Conservation (phyloP, 2,113 vertebrate species). For the Apteryx mantelli region DNA sequence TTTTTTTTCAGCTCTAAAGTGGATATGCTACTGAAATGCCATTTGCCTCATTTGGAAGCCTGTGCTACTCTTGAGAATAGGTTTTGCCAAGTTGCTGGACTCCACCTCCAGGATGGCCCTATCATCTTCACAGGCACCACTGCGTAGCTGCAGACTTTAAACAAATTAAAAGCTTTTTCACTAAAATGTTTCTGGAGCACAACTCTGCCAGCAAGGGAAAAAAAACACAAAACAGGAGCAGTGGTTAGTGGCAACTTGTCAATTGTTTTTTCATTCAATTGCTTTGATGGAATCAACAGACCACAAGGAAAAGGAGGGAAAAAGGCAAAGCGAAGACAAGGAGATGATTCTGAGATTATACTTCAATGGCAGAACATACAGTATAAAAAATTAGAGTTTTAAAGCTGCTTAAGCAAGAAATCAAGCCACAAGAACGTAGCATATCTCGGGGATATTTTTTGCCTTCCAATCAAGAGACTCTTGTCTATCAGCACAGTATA, state of each 20-base stretch:
- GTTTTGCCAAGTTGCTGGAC: slow-evolving; percentile 64
- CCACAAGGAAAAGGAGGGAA: background rate
- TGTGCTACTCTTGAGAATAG: slow-evolving; percentile 40
- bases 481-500: background rate
- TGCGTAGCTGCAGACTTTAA: slow-evolving; percentile 49
- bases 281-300: slow-evolving; percentile 13
- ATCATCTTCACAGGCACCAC: slow-evolving; percentile 51
- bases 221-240: background rate
- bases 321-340: background rate
- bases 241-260: slow-evolving; percentile 4
- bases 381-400: background rate
- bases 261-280: background rate
- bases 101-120: slow-evolving; percentile 50
- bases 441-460: background rate
- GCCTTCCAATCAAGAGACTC: background rate
- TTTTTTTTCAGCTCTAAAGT: background rate
- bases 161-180: slow-evolving; percentile 64
- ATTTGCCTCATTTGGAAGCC: slow-evolving; percentile 29
- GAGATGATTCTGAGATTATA: background rate
- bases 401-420: background rate
- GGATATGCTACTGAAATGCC: background rate
- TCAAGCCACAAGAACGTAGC: background rate
- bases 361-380: background rate
- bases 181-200: slow-evolving; percentile 56
- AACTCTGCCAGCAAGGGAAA: background rate